Base-by-base conservation (phyloP, 2,888 invertebrate species). In the Platerodrilus igneus region DNA sequence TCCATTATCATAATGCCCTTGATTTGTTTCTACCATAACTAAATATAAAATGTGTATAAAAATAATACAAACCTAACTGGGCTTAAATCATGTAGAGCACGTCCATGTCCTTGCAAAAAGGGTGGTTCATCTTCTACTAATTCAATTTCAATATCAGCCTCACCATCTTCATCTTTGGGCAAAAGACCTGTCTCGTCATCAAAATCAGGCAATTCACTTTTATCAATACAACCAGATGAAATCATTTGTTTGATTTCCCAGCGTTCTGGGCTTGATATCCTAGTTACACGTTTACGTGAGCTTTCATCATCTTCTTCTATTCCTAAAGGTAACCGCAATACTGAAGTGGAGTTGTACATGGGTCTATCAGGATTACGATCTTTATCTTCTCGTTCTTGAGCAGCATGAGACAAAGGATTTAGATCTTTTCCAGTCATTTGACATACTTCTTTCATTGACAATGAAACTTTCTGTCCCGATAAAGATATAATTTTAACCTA, bases 201-300 rank as follows among this genome's bases (percentile, higher is more conserved):
- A 65, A 96, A 97, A 64, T 97, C 96, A 0, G 97, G 97, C 45
- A 96, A 67, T 63, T 97, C 96, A 52, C 89, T 89, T 59, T 90
- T 86, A 62, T 92, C 91, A 41, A 94, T 83, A 21, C 89, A 90
- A 17, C 86, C 89, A 0, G 93, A 94, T 5, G 91, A 86, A 53
- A 90, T 82, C 93, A 96, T 91, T 78, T 81, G 96, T 62, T 95
- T 93, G 48, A 95, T 86, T 71, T 97, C 97, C 96, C 96, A 97
- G 33, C 87, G 77, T 67, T 99, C 97, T 0, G 96, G 97, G 29
- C 95, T 95, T 0, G 95, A 94, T 45, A 97, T 84, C 45, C 94
- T 75, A 18, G 93, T 90, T 32, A 92, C 89, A 10, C 90, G 75
- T 64, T 91, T 90, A 13, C 87, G 74, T 18, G 84, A 82, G 52